These are phyloP conservation scores for Paedocypris micromegethes DNA, from an alignment of 2,797 vertebrate genomes.

Conservation along the genomic window DNA sequence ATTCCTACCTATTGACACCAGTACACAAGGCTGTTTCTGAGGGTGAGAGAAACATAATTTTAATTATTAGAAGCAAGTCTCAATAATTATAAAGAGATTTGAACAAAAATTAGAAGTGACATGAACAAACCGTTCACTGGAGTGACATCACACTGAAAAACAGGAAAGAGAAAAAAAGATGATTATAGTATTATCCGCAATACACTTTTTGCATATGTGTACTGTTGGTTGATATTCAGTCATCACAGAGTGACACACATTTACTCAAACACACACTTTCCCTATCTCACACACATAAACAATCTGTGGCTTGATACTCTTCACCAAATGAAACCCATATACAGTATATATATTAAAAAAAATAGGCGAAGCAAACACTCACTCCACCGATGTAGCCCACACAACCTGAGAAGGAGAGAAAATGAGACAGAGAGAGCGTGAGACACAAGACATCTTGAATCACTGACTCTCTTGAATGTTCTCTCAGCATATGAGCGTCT, in stretches of 20 bases:
- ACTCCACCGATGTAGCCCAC: conserved; percentile 56
- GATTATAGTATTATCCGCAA: background rate
- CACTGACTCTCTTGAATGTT: too few relatives aligned
- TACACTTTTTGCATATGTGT: too few relatives aligned
- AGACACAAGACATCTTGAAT: background rate
- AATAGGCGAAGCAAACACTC: conserved; percentile 33
- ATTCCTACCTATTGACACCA: conserved; percentile 59
- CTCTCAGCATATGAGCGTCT: background rate
- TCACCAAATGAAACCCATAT: too few relatives aligned
- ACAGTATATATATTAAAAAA: too few relatives aligned
- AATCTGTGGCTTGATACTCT: too few relatives aligned
- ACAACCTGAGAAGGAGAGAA: conserved; percentile 54
- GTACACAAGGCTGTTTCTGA: conserved; percentile 17
- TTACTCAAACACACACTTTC: too few relatives aligned
- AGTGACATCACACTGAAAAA: conserved; percentile 53
- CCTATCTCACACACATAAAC: too few relatives aligned
- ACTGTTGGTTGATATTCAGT: background rate
- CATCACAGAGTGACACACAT: background rate
- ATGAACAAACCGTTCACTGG: conserved; percentile 50
- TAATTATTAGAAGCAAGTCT: too few relatives aligned
- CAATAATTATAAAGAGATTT: background rate
- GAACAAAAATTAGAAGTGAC: background rate
- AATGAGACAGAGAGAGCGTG: background rate
- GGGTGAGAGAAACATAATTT: background rate
- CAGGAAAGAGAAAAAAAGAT: conserved; percentile 12